A percentile compares a stretch with the other conserved stretches of the same genome.
These are phyloP conservation scores for Periparus ater DNA, from an alignment of 2,797 vertebrate species.

Conservation along the genomic window DNA sequence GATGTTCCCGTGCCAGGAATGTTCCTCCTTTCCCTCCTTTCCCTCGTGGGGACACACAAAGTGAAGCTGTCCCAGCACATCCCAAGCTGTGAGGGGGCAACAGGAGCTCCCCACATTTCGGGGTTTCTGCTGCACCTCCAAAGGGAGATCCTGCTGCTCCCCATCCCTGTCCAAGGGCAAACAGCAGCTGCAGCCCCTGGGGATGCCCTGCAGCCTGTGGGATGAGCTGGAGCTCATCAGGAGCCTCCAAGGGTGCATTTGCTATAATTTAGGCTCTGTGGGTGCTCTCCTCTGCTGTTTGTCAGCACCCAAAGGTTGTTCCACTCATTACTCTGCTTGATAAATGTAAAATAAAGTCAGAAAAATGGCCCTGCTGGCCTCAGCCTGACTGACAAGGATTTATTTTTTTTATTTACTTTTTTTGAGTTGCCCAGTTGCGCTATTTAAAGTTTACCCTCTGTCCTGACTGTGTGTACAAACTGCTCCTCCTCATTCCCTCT, in stretches of 20 bases:
- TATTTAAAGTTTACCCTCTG: not conserved
- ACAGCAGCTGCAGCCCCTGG: not conserved
- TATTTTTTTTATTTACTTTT: not conserved
- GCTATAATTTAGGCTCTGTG: not conserved
- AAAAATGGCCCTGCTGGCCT: not conserved
- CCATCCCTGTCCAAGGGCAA: not conserved
- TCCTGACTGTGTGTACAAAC: accelerated
- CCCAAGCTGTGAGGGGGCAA: not conserved
- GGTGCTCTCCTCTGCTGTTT: not conserved
- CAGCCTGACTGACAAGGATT: not conserved
- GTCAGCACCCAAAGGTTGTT: not conserved
- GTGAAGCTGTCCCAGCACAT: not conserved
- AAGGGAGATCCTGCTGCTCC: not conserved
- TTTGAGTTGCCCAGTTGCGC: not conserved
- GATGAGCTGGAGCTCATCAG: not conserved
- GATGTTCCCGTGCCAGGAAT: accelerated
- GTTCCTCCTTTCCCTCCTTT: not conserved
- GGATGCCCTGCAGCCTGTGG: not conserved
- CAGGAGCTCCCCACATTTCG: not conserved
- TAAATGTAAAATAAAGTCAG: not conserved
- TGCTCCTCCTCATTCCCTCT: not conserved
- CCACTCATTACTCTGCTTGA: not conserved
- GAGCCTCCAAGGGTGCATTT: not conserved
- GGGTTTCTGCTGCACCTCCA: not conserved
- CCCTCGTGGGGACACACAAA: not conserved